A percentile compares a stretch with the other conserved stretches of the same genome.
These are phyloP conservation scores for Aplysia californica DNA, from an alignment of 1,140 invertebrate species.

Conservation along the genomic window DNA sequence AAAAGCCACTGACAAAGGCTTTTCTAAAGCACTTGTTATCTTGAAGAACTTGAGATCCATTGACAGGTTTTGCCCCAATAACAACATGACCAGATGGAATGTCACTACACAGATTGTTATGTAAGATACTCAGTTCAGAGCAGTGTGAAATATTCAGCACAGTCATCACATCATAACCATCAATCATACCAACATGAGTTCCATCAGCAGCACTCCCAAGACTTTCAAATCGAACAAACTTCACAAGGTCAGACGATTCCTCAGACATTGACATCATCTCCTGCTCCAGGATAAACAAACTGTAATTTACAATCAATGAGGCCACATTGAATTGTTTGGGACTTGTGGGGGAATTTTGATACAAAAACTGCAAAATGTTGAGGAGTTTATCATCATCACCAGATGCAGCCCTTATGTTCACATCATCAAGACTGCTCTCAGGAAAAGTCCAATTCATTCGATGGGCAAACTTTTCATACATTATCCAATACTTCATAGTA, in stretches of 20 bases:
- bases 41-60: conserved; percentile 1
- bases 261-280: conserved; percentile 36
- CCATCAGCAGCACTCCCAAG: conserved; percentile 49
- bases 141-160: conserved; percentile 40
- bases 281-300: conserved; percentile 42
- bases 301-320: conserved; percentile 48
- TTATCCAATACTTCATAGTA: conserved; percentile 13
- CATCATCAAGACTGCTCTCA: not conserved
- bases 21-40: conserved; percentile 9
- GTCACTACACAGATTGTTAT: conserved; percentile 29
- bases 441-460: conserved; percentile 21
- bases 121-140: conserved; percentile 29
- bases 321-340: conserved; percentile 38
- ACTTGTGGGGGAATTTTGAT: conserved; percentile 39
- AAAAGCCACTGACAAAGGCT: conserved; percentile 18
- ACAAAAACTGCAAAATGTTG: conserved; percentile 41
- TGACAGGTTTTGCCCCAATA: conserved; percentile 29
- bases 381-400: conserved; percentile 20
- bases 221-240: conserved; percentile 39
- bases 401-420: not conserved
- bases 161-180: conserved; percentile 50
- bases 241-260: conserved; percentile 23
- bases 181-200: conserved; percentile 36
- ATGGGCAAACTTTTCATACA: conserved; percentile 24
- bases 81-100: conserved; percentile 50